Evolutionary conservation across 2,888 invertebrate genomes (phyloP).

Genomic region (Calliopum simillimum): DNA sequence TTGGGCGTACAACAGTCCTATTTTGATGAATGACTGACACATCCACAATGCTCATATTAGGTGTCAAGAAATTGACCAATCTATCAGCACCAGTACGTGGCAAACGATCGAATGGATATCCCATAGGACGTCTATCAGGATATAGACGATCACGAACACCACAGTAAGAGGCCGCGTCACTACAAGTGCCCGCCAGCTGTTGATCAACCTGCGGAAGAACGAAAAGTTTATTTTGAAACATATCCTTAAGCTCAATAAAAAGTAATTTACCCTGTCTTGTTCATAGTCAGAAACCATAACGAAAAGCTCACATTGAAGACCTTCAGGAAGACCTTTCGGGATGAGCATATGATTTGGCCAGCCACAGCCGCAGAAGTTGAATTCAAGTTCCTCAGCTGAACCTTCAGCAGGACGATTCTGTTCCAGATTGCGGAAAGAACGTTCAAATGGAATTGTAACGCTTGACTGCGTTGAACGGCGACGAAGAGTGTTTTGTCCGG

Average conservation of each 20-base stretch:
- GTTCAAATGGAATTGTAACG: slow-evolving; percentile 85
- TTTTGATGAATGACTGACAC: slow-evolving; percentile 74
- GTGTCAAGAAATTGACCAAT: slow-evolving; percentile 77
- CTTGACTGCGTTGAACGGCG: slow-evolving; percentile 79
- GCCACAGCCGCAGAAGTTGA: slow-evolving; percentile 90
- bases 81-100: slow-evolving; percentile 71
- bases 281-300: slow-evolving; percentile 82
- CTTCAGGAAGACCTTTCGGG: slow-evolving; percentile 77
- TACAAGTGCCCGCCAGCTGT: slow-evolving; percentile 70
- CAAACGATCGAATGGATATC: slow-evolving; percentile 86
- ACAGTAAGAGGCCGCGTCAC: slow-evolving; percentile 83
- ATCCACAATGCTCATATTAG: slow-evolving; percentile 78
- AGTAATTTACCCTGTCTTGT: slow-evolving; percentile 69
- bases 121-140: slow-evolving; percentile 86
- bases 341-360: slow-evolving; percentile 87
- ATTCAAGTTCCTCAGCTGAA: slow-evolving; percentile 69
- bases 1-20: slow-evolving; percentile 63
- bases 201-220: slow-evolving; percentile 58
- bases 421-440: slow-evolving; percentile 81
- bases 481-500: slow-evolving; percentile 76
- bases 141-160: slow-evolving; percentile 81
- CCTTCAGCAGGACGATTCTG: slow-evolving; percentile 71
- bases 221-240: too few species aligned
- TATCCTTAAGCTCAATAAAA: too few species aligned
- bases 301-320: slow-evolving; percentile 77